Evolutionary conservation across 2,113 vertebrate species (phyloP).

Genomic region (Equus przewalskii): DNA sequence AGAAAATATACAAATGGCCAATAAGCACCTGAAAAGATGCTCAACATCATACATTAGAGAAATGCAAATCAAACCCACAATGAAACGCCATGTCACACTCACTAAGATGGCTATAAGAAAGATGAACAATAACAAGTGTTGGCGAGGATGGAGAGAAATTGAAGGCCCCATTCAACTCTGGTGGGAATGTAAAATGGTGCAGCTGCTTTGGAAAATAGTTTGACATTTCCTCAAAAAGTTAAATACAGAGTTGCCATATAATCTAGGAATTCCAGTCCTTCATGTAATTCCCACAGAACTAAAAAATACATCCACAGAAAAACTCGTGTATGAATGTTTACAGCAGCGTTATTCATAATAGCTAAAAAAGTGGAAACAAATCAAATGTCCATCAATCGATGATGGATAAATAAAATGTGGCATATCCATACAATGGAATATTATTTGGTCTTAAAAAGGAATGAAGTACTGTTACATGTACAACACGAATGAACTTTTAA

Average conservation of each 20-base stretch:
- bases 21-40: background rate
- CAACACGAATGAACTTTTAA: background rate
- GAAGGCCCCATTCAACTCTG: background rate
- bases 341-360: background rate
- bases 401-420: background rate
- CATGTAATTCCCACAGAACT: background rate
- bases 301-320: background rate
- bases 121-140: background rate
- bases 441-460: background rate
- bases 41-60: background rate
- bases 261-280: background rate
- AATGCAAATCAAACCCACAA: background rate
- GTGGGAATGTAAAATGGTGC: background rate
- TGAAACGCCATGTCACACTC: background rate
- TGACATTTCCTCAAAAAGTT: background rate
- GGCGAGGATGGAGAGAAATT: background rate
- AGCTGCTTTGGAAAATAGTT: background rate
- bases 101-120: background rate
- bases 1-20: background rate
- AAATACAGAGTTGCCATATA: background rate
- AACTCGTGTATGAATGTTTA: background rate
- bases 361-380: background rate
- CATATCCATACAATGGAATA: background rate
- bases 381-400: background rate
- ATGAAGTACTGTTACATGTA: background rate